A percentile compares a stretch with the other conserved stretches of the same genome.
phyloP scores from a whole-genome alignment of 2,888 invertebrate species.

The Branchellion lobata region DNA sequence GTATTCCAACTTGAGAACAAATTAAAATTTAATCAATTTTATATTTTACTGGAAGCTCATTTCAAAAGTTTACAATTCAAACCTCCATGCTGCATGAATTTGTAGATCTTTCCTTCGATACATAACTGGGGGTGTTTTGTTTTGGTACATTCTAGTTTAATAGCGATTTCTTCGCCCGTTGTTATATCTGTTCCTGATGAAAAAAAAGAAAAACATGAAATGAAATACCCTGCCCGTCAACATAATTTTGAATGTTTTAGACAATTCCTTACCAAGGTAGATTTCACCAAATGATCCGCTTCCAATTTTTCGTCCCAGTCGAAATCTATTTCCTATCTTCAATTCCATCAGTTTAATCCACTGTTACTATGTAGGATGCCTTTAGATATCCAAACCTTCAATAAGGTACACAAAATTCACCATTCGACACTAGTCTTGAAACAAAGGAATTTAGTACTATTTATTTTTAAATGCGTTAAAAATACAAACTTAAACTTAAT shows the following conservation, averaged over 20 bases:
- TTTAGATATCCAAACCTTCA: neutral
- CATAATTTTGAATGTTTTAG: too few relatives aligned
- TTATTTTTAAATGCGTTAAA: neutral
- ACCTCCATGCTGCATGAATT: constrained; percentile 95
- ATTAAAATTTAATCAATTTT: neutral
- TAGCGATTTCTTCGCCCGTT: constrained; percentile 85
- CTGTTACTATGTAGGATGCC: neutral
- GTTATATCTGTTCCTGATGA: constrained; percentile 64
- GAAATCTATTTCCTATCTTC: constrained; percentile 83
- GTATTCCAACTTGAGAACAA: constrained; percentile 78
- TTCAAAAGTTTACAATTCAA: constrained; percentile 52
- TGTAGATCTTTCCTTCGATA: constrained; percentile 98
- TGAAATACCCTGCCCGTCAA: too few relatives aligned
- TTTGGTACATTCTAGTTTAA: constrained; percentile 98
- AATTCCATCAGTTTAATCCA: constrained; percentile 58
- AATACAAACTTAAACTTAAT: neutral
- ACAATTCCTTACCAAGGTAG: constrained; percentile 79
- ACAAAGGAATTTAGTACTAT: neutral
- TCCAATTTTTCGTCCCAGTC: constrained; percentile 94
- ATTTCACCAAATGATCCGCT: constrained; percentile 99
- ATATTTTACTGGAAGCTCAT: neutral
- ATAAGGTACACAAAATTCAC: neutral
- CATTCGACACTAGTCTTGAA: constrained; percentile 1
- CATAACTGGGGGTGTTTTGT: constrained; percentile 98
- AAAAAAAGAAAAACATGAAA: neutral